Percentiles rank a stretch among this genome's conserved stretches.
Conservation (phyloP, 2,888 invertebrate species). For the Zaprionus bogoriensis region DNA sequence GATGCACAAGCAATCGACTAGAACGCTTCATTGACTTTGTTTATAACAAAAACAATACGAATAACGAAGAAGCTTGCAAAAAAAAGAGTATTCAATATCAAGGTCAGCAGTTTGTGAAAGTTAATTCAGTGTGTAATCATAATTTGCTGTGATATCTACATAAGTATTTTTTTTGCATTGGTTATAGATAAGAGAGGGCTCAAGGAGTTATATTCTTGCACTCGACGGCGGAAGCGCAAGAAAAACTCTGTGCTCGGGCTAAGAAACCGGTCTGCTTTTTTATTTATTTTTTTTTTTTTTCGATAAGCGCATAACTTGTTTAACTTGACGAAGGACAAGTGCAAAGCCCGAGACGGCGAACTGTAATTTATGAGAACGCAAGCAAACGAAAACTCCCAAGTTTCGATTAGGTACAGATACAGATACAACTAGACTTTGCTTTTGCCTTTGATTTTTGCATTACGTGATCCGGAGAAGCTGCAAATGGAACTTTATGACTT, state of each 20-base stretch:
- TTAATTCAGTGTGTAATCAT: constrained; percentile 9
- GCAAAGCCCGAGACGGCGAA: constrained; percentile 22
- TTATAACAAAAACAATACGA: constrained; percentile 2
- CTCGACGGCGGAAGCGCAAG: constrained; percentile 11
- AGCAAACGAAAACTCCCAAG: neutral
- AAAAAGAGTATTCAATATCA: constrained; percentile 39
- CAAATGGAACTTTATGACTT: constrained; percentile 6
- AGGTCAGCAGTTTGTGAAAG: constrained; percentile 44
- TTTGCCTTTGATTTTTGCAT: constrained; percentile 8
- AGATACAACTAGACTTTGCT: neutral
- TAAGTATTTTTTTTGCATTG: constrained; percentile 18
- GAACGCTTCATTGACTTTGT: constrained; percentile 58
- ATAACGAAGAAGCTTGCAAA: constrained; percentile 5
- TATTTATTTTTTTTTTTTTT: too few species aligned
- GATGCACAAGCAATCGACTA: constrained; percentile 24
- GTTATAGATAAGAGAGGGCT: constrained; percentile 33
- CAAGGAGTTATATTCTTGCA: constrained; percentile 2
- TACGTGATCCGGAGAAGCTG: constrained; percentile 34
- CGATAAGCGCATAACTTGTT: constrained; percentile 54
- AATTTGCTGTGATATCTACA: constrained; percentile 1
- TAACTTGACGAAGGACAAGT: constrained; percentile 57
- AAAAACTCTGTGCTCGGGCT: constrained; percentile 3
- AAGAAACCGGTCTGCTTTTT: constrained; percentile 59
- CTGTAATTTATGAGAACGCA: constrained; percentile 26
- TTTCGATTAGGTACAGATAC: constrained; percentile 7